Evolutionary conservation across 2,113 vertebrate species (phyloP), one percentile per base, ranked within the genome.

Genomic region (Serinus canaria): DNA sequence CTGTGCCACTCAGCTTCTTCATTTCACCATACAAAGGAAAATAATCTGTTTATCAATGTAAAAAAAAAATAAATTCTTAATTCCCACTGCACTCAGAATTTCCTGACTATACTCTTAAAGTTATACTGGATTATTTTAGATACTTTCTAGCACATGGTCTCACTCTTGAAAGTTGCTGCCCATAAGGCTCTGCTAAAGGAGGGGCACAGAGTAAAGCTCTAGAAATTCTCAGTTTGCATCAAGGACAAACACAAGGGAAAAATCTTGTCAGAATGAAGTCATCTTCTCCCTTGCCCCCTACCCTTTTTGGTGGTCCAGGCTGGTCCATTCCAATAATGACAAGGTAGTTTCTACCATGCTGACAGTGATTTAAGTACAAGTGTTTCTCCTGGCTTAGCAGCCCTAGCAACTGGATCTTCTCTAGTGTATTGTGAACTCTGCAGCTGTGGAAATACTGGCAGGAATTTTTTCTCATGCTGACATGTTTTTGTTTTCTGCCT

Each of bases 251-350:
- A 22, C 12, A 18, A 19, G 23, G 27, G 62, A 21, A 72, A 89
- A 91, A 41, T 41, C 31, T 50, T 83, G 52, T 19, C 30, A 30
- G 43, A 84, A 49, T 67, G 15, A 66, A 70, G 30, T 31, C 0
- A 0, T 20, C 20, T 56, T 52, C 25, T 75, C 5, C 15, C 7
- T 6, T 23, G 2, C 5, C 2, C 20, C 9, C 23, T 33, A 8
- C 15, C 3, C 0, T 35, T 70, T 83, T 28, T 44, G 9, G 18
- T 81, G 21, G 25, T 31, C 46, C 37, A 59, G 5, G 14, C 27
- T 33, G n/a, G 30, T 49, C 35, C 10, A 39, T 76, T 59, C 30
- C 30, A 78, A 74, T 55, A 19, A 75, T 31, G 13, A 37, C 15
- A 72, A 44, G 41, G 50, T 14, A 21, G 10, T n/a, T 90, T 72